Evolutionary conservation across 2,888 invertebrate genomes (phyloP), one percentile per base, ranked within the genome.

Genomic region (Drosophila nigricruria): DNA sequence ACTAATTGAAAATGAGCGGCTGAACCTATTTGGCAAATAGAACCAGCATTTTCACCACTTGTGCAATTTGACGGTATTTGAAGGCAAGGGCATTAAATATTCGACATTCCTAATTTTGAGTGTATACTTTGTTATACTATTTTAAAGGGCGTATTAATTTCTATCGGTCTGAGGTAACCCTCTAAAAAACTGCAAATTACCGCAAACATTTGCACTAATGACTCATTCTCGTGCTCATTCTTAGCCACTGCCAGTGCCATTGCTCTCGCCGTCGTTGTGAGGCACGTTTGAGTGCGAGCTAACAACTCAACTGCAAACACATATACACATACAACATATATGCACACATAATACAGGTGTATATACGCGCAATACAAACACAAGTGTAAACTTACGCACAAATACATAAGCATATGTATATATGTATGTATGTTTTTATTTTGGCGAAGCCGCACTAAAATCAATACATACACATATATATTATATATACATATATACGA

Each of bases 181-280:
- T 34, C 6, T 25, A n/a, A 64, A 20, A 64, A 36, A 49, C 53
- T 52, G 52, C 32, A 69, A 53, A 67, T 71, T 67, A 49, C 70
- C 71, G 34, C 71, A 71, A 75, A 75, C 65, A 62, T 59, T 65
- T 69, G 57, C 36, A 42, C 56, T 60, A 65, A 73, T 77, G 73
- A 77, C 54, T 73, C 73, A 73, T 76, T 65, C 20, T 23, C 52
- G 49, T 56, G 58, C 56, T 49, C 40, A 20, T 62, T 68, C 54
- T 65, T 58, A 68, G 56, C 34, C 49, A 47, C 42, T 47, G 49
- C 30, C 49, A 43, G 40, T 52, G 49, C 38, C 45, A 14, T 25
- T 25, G 45, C 45, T 45, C 45, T 45, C 5, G 12, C 5, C 40
- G 38, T 25, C 36, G 42, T 34, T 34, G 34, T 20, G 40, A 60